Evolutionary conservation across 1,140 invertebrate genomes (phyloP).

Genomic region (Matsumurasca onukii): DNA sequence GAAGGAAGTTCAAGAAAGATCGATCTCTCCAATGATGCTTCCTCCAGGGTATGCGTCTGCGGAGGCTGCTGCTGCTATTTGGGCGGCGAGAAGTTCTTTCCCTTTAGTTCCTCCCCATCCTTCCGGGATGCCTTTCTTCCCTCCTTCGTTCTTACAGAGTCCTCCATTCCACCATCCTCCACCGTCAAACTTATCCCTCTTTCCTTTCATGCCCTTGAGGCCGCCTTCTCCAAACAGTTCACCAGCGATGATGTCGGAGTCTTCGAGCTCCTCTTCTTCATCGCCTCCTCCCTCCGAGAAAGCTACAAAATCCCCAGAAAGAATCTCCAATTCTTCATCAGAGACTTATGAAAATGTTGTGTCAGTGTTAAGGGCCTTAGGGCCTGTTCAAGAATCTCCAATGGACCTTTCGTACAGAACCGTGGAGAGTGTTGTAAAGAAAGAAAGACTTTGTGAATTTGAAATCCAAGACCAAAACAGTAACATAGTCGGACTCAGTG

Average conservation of each 20-base stretch:
- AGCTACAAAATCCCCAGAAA: background rate
- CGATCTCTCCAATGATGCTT: conserved; percentile 25
- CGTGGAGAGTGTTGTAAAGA: background rate
- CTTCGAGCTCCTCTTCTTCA: conserved; percentile 25
- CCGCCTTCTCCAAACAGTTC: conserved; percentile 9
- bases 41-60: conserved; percentile 30
- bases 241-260: conserved; percentile 1
- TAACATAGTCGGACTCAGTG: conserved; percentile 16
- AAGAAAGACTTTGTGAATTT: background rate
- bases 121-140: conserved; percentile 35
- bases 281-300: conserved; percentile 8
- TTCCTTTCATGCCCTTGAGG: conserved; percentile 32
- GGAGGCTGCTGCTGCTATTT: conserved; percentile 28
- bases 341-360: conserved; percentile 45
- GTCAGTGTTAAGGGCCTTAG: conserved; percentile 47
- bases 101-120: conserved; percentile 30
- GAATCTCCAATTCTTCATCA: background rate
- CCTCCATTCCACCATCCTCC: conserved; percentile 29
- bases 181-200: conserved; percentile 28
- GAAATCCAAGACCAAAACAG: conserved; percentile 24
- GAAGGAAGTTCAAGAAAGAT: conserved; percentile 21
- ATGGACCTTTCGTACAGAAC: conserved; percentile 33
- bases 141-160: conserved; percentile 35
- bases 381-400: conserved; percentile 47
- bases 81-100: conserved; percentile 27